These are phyloP conservation scores for Brachionus asplanchnoidis DNA, from an alignment of 1,140 invertebrate species.

Conservation along the genomic window DNA sequence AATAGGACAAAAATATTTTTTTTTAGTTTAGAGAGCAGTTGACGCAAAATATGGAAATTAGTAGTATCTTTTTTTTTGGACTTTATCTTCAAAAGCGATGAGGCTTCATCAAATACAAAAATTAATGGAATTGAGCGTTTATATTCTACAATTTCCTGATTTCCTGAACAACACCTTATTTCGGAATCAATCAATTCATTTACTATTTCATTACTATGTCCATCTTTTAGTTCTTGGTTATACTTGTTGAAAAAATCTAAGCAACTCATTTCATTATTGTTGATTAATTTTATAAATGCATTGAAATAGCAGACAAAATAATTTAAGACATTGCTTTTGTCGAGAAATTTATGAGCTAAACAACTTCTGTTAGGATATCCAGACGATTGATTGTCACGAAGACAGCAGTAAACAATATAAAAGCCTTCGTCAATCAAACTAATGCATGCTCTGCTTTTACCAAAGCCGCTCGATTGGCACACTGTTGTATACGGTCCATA, in stretches of 20 bases:
- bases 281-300: not conserved
- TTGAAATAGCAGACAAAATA: not conserved
- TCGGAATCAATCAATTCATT: not conserved
- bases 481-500: not conserved
- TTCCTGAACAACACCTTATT: not conserved
- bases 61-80: not conserved
- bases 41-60: not conserved
- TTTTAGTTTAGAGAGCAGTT: not conserved
- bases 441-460: not conserved
- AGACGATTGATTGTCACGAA: not conserved
- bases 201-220: not conserved
- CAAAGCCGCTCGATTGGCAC: slow-evolving; percentile 15
- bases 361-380: slow-evolving; percentile 5
- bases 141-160: not conserved
- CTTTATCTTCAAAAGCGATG: not conserved
- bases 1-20: not conserved
- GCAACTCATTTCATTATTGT: not conserved
- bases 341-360: not conserved
- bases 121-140: not conserved
- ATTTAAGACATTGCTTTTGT: not conserved
- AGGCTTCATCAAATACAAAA: not conserved
- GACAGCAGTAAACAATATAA: slow-evolving; percentile 1
- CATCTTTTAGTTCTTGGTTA: not conserved
- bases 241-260: not conserved
- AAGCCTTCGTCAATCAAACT: not conserved